phyloP scores from a whole-genome alignment of 2,113 vertebrate genomes.

The Dicrurus megarhynchus region DNA sequence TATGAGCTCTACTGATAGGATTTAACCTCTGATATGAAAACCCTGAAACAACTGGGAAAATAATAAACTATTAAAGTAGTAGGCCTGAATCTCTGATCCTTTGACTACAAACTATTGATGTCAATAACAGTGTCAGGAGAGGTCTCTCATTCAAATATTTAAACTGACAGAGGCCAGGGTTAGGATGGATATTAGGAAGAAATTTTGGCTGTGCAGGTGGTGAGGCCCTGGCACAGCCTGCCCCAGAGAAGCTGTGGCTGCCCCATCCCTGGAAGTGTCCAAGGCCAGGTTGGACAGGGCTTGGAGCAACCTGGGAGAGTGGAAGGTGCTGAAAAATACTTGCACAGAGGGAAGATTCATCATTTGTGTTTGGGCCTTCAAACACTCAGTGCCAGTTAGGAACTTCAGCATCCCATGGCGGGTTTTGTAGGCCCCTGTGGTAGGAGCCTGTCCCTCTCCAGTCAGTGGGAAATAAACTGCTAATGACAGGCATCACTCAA shows the following conservation, averaged over 20 bases:
- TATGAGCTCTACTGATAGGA: not conserved
- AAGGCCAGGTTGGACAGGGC: not conserved
- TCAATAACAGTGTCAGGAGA: not conserved
- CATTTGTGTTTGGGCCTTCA: not conserved
- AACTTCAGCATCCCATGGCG: not conserved
- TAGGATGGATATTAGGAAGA: not conserved
- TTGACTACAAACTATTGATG: not conserved
- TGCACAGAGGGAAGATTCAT: not conserved
- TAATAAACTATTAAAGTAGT: not conserved
- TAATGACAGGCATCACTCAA: not conserved
- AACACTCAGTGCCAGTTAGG: not conserved
- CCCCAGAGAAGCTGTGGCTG: not conserved
- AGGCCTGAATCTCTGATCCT: not conserved
- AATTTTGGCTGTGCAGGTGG: not conserved
- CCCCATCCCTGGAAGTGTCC: not conserved
- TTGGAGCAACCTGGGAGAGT: not conserved
- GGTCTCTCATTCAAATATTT: not conserved
- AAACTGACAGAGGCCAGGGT: not conserved
- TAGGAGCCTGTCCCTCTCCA: not conserved
- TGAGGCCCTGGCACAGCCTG: accelerated
- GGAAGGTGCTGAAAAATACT: not conserved
- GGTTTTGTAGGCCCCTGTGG: not conserved
- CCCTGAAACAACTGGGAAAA: not conserved
- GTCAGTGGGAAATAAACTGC: not conserved
- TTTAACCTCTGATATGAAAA: not conserved